Evolutionary conservation across 2,888 invertebrate genomes (phyloP).

Genomic region (Lutraria lutraria): DNA sequence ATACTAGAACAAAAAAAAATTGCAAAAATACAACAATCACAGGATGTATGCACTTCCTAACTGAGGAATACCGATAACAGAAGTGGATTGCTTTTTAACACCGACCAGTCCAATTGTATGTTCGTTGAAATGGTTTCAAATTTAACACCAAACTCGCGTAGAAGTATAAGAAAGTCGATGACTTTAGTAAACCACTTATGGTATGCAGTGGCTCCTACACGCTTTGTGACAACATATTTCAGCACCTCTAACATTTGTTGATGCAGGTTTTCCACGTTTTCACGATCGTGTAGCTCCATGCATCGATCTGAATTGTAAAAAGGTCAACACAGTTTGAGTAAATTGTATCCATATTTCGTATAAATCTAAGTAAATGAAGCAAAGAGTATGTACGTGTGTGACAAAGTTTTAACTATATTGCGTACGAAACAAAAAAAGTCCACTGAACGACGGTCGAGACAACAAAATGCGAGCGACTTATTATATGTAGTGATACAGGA

Average conservation of each 20-base stretch:
- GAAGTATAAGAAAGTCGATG: slow-evolving; percentile 56
- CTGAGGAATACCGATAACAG: slow-evolving; percentile 62
- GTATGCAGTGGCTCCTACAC: slow-evolving; percentile 38
- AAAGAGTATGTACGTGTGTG: too few species aligned
- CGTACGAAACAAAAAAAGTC: not conserved
- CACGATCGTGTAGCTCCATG: slow-evolving; percentile 39
- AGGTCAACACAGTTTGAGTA: too few species aligned
- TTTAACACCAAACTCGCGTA: slow-evolving; percentile 59
- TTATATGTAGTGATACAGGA: too few species aligned
- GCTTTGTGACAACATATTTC: slow-evolving; percentile 37
- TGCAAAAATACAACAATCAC: too few species aligned
- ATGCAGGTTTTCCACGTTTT: slow-evolving; percentile 55
- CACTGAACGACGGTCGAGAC: not conserved
- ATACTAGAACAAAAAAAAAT: too few species aligned
- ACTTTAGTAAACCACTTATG: slow-evolving; percentile 62
- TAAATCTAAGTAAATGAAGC: too few species aligned
- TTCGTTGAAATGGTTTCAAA: slow-evolving; percentile 55
- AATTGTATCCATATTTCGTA: too few species aligned
- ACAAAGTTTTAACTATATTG: too few species aligned
- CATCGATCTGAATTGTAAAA: slow-evolving; percentile 59
- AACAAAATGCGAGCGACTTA: too few species aligned
- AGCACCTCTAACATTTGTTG: slow-evolving; percentile 51
- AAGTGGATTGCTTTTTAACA: slow-evolving; percentile 58
- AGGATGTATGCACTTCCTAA: not conserved
- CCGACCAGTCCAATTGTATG: slow-evolving; percentile 62